Conservation (phyloP, 2,797 vertebrate species). For the Leptatherina wallacei region DNA sequence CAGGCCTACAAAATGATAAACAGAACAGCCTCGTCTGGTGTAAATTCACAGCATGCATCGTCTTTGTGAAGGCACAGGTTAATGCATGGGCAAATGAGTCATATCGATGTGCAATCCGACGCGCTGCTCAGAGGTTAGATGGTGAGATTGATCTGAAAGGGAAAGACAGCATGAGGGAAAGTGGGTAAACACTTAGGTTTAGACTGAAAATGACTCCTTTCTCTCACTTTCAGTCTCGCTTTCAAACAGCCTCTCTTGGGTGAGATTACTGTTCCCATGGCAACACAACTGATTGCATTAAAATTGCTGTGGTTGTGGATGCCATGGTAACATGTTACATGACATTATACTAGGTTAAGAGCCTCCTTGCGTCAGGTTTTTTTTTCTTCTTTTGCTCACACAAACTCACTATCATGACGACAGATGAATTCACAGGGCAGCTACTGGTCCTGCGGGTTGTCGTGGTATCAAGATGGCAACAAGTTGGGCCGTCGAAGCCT, state of each 20-base stretch:
- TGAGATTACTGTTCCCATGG: constrained; percentile 88
- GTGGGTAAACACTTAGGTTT: constrained; percentile 70
- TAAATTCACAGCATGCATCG: constrained; percentile 52
- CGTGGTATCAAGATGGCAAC: constrained; percentile 33
- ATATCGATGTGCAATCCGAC: constrained; percentile 57
- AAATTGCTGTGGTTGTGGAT: constrained; percentile 85
- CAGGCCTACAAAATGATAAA: constrained; percentile 61
- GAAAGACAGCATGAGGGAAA: constrained; percentile 69
- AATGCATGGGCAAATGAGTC: constrained; percentile 57
- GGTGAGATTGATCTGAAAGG: constrained; percentile 67
- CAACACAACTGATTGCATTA: constrained; percentile 85
- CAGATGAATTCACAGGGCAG: neutral
- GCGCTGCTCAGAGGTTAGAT: constrained; percentile 50
- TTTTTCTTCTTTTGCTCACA: neutral
- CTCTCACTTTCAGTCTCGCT: constrained; percentile 31
- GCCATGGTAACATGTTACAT: constrained; percentile 82
- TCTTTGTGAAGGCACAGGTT: constrained; percentile 55
- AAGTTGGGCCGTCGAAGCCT: constrained; percentile 41
- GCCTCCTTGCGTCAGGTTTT: constrained; percentile 25
- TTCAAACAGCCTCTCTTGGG: constrained; percentile 66
- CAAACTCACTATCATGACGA: constrained; percentile 13
- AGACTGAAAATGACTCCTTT: constrained; percentile 50
- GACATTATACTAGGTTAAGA: constrained; percentile 55
- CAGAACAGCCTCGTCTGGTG: constrained; percentile 43
- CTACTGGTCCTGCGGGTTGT: constrained; percentile 9